Base-by-base conservation (phyloP, 2,113 vertebrate species). In the Scalopus aquaticus region DNA sequence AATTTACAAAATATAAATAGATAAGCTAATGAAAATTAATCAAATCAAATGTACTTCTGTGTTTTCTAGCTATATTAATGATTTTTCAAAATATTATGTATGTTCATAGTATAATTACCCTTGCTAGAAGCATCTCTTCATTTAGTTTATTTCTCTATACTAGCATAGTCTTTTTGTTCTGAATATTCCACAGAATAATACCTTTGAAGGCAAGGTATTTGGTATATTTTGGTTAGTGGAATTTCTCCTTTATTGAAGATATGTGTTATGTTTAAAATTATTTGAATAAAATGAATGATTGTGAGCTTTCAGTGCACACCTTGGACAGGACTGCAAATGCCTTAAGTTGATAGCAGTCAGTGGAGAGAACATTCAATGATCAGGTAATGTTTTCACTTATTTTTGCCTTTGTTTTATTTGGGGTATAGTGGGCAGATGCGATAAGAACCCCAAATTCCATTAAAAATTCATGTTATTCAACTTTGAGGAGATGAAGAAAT, bases 311-410 rank as follows among this genome's bases (percentile, higher is more conserved):
- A 24, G 60, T 62, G 46, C 20, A 22, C 2, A n/a, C 28, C 56
- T 56, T 0, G 5, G 28, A 73, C 89, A 93, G 70, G 80, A 80
- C 83, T 94, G 86, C 58, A n/a, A 74, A 37, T 76, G 70, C 26
- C 56, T 92, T 95, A 92, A 54, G 30, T 94, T 74, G 79, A 80
- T 58, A 87, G 86, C 60, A 96, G 93, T 90, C 86, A 39, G 37
- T 84, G 87, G 74, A 83, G 80, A 74, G 46, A 83, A 10, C 70
- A 6, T 51, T 83, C 62, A 62, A 0, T 93, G 35, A 86, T 20
- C 64, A 90, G 83, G 95, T 92, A 96, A 96, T 5, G 1, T 81
- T 93, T 80, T 51, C 39, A 37, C 77, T 92, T 73, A 62, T 30
- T 96, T 92, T 90, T 77, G 9, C 39, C 42, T 91, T 91, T 93